These are phyloP conservation scores for Drosophila ironensis DNA, from an alignment of 1,140 invertebrate species.

Conservation along the genomic window DNA sequence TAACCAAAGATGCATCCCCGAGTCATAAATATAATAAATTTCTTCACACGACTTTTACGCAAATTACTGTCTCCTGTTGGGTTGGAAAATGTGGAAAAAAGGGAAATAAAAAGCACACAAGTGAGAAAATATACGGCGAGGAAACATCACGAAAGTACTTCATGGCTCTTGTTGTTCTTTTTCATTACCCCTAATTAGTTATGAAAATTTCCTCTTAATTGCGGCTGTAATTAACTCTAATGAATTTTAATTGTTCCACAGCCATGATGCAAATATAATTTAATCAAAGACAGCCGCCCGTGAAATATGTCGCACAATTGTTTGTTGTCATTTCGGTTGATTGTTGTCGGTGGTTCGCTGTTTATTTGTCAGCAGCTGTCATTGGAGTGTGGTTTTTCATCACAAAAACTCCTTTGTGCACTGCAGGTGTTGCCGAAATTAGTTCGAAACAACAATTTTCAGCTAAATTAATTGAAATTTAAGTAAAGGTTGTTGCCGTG, in stretches of 20 bases:
- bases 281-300: slow-evolving; percentile 51
- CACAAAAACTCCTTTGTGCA: slow-evolving; percentile 6
- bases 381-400: slow-evolving; percentile 42
- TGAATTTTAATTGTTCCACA: slow-evolving; percentile 63
- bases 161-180: slow-evolving; percentile 13
- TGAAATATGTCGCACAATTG: slow-evolving; percentile 36
- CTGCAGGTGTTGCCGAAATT: slow-evolving; percentile 2
- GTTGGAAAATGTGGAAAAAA: slow-evolving; percentile 38
- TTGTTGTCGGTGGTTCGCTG: slow-evolving; percentile 11
- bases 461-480: not conserved
- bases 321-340: slow-evolving; percentile 27
- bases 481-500: not conserved
- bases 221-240: slow-evolving; percentile 65
- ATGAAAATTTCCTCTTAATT: slow-evolving; percentile 71
- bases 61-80: slow-evolving; percentile 14
- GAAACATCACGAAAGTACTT: slow-evolving; percentile 49
- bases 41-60: not conserved
- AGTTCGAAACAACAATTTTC: not conserved
- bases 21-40: not conserved
- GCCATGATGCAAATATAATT: slow-evolving; percentile 41
- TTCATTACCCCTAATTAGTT: slow-evolving; percentile 54
- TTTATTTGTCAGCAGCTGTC: slow-evolving; percentile 59
- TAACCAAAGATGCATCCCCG: too few relatives aligned
- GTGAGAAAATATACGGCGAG: not conserved
- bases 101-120: slow-evolving; percentile 44